Evolutionary conservation across 2,888 invertebrate genomes (phyloP), one percentile per base, ranked within the genome.

Genomic region (Lumbricus terrestris): DNA sequence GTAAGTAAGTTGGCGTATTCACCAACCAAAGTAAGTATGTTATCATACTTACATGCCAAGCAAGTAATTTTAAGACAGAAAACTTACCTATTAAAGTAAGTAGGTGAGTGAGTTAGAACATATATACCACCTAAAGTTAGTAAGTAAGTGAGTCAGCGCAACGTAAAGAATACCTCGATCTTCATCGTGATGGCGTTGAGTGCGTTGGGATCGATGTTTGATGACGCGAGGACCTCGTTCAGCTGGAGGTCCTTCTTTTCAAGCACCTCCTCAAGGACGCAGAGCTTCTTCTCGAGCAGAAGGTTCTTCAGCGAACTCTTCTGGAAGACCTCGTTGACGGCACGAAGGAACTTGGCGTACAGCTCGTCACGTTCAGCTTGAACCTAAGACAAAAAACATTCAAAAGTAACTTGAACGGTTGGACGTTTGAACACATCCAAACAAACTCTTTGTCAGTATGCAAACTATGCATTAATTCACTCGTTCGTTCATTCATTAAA

Each of bases 261-360:
- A n/a, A 40, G 38, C n/a, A 40, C 88, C 38, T 88, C 88, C 29
- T 88, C 88, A 16, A 40, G 85, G 20, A 85, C n/a, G 23, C 85
- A 85, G 23, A 90, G 47, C 83, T 90, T 90, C 85, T 85, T 42
- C 82, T 90, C 90, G 54, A 90, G 88, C 42, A 90, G 34, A n/a
- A 85, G 69, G 89, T 83, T 89, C 35, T 89, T 89, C 29, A 90
- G 34, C 5, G 69, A 69, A 20, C 85, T 83, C 16, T 88, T 89
- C 89, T 90, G 89, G 42, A 47, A 35, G 6, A 89, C 89, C 82
- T 89, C 89, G 40, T 37, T 34, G 69, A 90, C 89, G 16, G 82
- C 89, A 0, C 47, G 35, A 88, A 89, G 88, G 47, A 90, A 90
- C 33, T 89, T 90, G 38, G 35, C n/a, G 18, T 89, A 89, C 47